Percentiles rank a stretch among this genome's conserved stretches.
phyloP scores from a whole-genome alignment of 1,140 invertebrate species.

The Parapsyche elsis region DNA sequence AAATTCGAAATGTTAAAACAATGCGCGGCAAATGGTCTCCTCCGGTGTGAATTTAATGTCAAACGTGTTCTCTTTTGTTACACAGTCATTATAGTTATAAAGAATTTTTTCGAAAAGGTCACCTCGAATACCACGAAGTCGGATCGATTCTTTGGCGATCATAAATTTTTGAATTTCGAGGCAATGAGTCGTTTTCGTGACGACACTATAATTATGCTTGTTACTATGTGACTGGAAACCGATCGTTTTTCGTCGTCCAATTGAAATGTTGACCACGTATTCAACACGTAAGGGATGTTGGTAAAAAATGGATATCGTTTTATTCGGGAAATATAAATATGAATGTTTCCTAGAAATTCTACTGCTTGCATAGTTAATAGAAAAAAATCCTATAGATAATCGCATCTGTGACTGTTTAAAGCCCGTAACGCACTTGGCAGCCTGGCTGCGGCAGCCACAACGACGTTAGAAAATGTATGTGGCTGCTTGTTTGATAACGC shows the following conservation, averaged over 20 bases:
- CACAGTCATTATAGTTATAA: neutral
- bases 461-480: no score
- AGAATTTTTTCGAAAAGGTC: conserved; percentile 1
- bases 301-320: neutral
- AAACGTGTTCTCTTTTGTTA: neutral
- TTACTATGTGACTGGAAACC: neutral
- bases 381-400: no score
- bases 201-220: neutral
- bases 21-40: no score
- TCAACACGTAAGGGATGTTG: neutral
- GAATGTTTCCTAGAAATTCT: neutral
- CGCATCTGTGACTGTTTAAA: no score
- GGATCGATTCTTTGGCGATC: neutral
- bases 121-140: neutral
- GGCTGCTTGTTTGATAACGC: no score
- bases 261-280: neutral
- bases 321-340: neutral
- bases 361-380: no score
- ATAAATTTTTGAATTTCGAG: neutral
- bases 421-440: no score
- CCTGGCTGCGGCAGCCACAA: no score
- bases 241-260: neutral
- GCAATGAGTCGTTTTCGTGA: neutral
- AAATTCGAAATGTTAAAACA: no score
- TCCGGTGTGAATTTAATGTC: no score